A percentile compares a stretch with the other conserved stretches of the same genome.
Evolutionary conservation across 2,797 vertebrate species (phyloP).

Genomic region (Muraenolepis orangiensis): DNA sequence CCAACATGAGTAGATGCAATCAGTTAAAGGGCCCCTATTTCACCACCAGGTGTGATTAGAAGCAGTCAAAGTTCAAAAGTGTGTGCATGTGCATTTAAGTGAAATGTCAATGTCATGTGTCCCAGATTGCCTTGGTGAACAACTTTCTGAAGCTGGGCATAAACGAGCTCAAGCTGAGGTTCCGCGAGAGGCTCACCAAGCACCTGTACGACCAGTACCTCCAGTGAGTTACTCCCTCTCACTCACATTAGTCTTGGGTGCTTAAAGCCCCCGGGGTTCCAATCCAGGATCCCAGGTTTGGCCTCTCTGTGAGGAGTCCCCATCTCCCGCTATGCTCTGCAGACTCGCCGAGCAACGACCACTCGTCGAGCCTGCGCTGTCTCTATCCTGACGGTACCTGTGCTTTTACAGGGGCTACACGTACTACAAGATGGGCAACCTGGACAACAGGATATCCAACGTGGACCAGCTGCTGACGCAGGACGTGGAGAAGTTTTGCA

Average conservation of each 20-base stretch:
- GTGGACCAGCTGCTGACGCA: constrained; percentile 96
- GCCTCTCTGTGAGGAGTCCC: not conserved
- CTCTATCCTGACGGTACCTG: not conserved
- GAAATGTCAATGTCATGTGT: not conserved
- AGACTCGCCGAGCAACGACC: too few species aligned
- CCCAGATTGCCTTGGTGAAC: constrained; percentile 94
- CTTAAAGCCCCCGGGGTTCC: not conserved
- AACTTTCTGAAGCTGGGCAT: constrained; percentile 95
- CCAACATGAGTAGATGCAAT: not conserved
- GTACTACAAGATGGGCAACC: constrained; percentile 99
- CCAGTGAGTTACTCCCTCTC: constrained; percentile 82
- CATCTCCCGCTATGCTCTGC: not conserved
- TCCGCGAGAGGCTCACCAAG: constrained; percentile 88
- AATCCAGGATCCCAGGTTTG: not conserved
- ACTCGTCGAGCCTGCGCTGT: not conserved
- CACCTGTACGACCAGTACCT: constrained; percentile 94
- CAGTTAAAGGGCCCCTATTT: not conserved
- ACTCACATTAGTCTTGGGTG: not conserved
- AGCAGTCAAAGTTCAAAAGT: too few species aligned
- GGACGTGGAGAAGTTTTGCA: constrained; percentile 98
- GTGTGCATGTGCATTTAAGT: not conserved
- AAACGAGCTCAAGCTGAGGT: constrained; percentile 92
- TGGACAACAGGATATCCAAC: constrained; percentile 97
- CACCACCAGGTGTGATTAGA: too few species aligned
- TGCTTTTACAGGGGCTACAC: constrained; percentile 82